Evolutionary conservation across 2,797 vertebrate species (phyloP).

Genomic region (Melopsittacus undulatus): DNA sequence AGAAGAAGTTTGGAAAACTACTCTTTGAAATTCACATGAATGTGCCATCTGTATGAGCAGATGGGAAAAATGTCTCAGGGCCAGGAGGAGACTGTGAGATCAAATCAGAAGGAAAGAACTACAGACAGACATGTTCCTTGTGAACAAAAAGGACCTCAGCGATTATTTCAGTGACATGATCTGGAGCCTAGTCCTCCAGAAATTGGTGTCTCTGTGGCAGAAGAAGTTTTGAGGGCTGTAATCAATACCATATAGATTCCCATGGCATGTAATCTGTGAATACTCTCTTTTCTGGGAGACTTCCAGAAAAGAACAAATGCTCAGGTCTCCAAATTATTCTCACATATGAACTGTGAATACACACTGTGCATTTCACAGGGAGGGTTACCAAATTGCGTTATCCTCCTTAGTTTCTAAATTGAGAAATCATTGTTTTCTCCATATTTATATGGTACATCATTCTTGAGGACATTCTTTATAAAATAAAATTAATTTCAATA

Average conservation of each 20-base stretch:
- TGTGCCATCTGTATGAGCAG: constrained; percentile 70
- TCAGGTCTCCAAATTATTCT: background rate
- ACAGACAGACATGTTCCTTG: background rate
- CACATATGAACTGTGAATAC: background rate
- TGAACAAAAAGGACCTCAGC: background rate
- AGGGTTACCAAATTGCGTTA: background rate
- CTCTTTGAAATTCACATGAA: constrained; percentile 28
- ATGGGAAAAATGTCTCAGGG: constrained; percentile 54
- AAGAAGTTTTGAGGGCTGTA: background rate
- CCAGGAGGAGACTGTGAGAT: constrained; percentile 36
- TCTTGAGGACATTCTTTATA: background rate
- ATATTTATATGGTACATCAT: background rate
- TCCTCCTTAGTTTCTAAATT: background rate
- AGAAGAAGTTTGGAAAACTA: constrained; percentile 18
- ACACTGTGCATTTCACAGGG: background rate
- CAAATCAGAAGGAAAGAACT: background rate
- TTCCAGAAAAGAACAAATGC: background rate
- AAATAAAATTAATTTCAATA: background rate
- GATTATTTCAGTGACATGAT: background rate
- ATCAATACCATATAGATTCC: background rate
- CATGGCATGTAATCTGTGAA: background rate
- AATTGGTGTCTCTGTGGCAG: background rate
- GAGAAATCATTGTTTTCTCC: background rate
- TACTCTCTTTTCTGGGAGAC: background rate
- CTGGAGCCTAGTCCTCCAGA: background rate